Percentiles rank a stretch among this genome's conserved stretches.
These are phyloP conservation scores for Caenorhabditis drosophilae DNA, from an alignment of 2,888 invertebrate species.

Conservation along the genomic window DNA sequence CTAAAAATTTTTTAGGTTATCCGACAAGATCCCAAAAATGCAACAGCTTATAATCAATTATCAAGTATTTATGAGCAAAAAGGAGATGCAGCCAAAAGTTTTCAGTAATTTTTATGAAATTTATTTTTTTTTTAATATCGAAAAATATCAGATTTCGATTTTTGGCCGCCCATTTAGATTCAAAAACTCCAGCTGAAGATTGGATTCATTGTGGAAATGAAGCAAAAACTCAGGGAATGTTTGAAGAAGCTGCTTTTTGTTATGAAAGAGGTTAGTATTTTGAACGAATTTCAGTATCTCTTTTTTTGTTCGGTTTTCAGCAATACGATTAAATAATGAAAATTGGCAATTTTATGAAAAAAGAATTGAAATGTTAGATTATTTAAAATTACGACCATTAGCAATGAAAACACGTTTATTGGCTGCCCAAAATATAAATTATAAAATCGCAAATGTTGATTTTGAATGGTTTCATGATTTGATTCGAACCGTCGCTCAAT, in stretches of 20 bases:
- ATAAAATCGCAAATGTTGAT: conserved; percentile 39
- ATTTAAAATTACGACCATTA: conserved; percentile 38
- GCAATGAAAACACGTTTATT: conserved; percentile 63
- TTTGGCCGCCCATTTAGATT: conserved; percentile 59
- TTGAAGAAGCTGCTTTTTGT: conserved; percentile 64
- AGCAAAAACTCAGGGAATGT: conserved; percentile 49
- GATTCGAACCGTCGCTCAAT: conserved; percentile 61
- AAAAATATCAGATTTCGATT: conserved; percentile 49
- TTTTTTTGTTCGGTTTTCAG: too few relatives aligned
- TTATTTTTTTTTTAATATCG: background rate
- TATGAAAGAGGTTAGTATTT: too few relatives aligned
- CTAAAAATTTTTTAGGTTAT: too few relatives aligned
- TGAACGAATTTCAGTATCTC: too few relatives aligned
- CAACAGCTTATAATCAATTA: conserved; percentile 62
- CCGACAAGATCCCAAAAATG: conserved; percentile 57
- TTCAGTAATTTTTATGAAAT: conserved; percentile 29
- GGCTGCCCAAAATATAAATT: conserved; percentile 53
- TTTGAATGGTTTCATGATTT: conserved; percentile 59
- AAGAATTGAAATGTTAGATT: conserved; percentile 59
- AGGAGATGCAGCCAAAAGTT: conserved; percentile 44
- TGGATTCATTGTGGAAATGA: conserved; percentile 64
- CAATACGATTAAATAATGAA: conserved; percentile 50
- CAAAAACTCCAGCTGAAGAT: conserved; percentile 56
- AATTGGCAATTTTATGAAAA: conserved; percentile 64
- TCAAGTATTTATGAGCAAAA: conserved; percentile 59